Percentiles rank a stretch among this genome's conserved stretches.
Evolutionary conservation across 1,140 invertebrate genomes (phyloP).

Genomic region (Copidosoma floridanum): DNA sequence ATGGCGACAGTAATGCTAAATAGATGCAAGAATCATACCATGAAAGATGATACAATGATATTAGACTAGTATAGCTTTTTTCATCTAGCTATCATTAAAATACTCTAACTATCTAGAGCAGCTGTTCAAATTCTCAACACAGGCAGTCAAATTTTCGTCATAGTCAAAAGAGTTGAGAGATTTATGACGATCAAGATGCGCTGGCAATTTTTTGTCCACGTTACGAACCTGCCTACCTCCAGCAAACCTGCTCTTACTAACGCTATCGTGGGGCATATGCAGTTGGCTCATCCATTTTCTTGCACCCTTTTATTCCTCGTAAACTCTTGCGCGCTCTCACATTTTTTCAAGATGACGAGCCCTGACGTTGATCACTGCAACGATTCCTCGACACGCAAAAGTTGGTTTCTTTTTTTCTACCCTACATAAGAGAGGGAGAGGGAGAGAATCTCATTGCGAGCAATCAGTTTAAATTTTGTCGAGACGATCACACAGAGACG

Average conservation of each 20-base stretch:
- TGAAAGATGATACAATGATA: conserved; percentile 25
- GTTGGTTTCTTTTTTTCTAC: too few relatives aligned
- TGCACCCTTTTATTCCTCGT: too few relatives aligned
- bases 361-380: conserved; percentile 13
- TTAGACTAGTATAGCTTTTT: conserved; percentile 6
- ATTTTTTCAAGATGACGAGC: conserved; percentile 11
- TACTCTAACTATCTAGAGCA: too few relatives aligned
- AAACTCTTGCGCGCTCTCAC: background rate
- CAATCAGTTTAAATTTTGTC: conserved; percentile 34
- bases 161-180: conserved; percentile 9
- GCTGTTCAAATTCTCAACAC: conserved; percentile 4
- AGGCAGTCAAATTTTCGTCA: background rate
- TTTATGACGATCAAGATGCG: conserved; percentile 25
- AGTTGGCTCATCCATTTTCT: too few relatives aligned
- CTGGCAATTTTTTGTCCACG: background rate
- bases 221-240: background rate
- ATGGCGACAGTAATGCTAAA: too few relatives aligned
- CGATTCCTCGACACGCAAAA: conserved; percentile 8
- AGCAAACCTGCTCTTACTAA: background rate
- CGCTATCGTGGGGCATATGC: too few relatives aligned
- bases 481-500: background rate
- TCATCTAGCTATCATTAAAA: conserved; percentile 7
- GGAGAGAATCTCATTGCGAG: too few relatives aligned
- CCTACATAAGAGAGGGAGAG: too few relatives aligned
- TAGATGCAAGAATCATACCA: too few relatives aligned